phyloP scores from a whole-genome alignment of 2,113 vertebrate genomes.

The Zosterops pallidus region DNA sequence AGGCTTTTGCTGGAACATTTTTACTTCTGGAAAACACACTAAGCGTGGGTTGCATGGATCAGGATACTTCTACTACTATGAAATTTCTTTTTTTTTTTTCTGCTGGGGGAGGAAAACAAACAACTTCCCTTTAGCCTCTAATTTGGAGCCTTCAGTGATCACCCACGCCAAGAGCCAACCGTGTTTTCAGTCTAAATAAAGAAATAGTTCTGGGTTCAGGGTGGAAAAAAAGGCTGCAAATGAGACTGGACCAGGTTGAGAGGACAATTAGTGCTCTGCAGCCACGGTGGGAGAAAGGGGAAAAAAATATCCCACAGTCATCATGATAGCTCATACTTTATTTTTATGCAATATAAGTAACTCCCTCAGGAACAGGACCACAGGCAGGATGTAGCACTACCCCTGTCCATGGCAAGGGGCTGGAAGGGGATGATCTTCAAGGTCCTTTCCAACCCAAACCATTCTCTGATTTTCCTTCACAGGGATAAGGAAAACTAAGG shows the following conservation, averaged over 20 bases:
- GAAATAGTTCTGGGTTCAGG: neutral
- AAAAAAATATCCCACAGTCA: neutral
- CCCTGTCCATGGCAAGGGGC: no score
- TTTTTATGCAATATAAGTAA: neutral
- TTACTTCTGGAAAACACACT: neutral
- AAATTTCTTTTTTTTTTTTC: neutral
- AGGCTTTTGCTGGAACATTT: neutral
- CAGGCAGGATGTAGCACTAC: fast-evolving
- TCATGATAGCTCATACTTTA: fast-evolving
- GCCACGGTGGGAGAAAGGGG: fast-evolving
- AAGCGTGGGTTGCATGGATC: fast-evolving
- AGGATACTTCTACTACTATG: neutral
- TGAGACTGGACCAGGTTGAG: neutral
- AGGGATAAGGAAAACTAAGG: neutral
- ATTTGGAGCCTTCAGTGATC: neutral
- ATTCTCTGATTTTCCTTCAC: neutral
- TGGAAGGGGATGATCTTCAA: neutral
- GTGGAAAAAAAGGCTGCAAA: neutral
- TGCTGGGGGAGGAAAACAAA: neutral
- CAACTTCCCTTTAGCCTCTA: neutral
- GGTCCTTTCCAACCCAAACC: neutral
- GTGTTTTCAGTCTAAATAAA: neutral
- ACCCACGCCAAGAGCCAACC: neutral
- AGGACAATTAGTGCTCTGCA: neutral
- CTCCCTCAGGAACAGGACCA: neutral